Evolutionary conservation across 2,113 vertebrate species (phyloP), one percentile per base, ranked within the genome.

Genomic region (Eurypyga helias): DNA sequence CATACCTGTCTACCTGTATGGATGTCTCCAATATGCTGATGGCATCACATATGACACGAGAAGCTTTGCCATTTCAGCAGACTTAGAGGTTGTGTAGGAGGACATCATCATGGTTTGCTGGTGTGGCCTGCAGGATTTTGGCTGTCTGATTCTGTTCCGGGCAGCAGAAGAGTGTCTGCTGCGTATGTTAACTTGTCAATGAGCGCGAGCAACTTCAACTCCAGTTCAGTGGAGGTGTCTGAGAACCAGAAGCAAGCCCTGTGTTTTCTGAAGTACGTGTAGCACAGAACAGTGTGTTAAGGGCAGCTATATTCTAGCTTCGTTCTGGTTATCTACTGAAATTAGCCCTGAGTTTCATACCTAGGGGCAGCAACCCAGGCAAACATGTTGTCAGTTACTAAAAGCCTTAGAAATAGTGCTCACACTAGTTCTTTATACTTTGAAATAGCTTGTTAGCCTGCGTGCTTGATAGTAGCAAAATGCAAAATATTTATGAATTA

Each of bases 341-440:
- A 36, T n/a, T 29, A 73, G 10, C 26, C 54, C 36, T 19, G 29
- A 45, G 46, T 29, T 89, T 85, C n/a, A 9, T 26, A 64, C 16
- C 9, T 36, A 7, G 29, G 10, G 9, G 5, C 17, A 45, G 24
- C 33, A 58, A 33, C 31, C 21, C 17, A 36, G 48, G 21, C 49
- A 55, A 0, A 0, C 2, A 1, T 21, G 4, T 34, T 46, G 46
- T 51, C 19, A 38, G 24, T 34, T 31, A 75, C 45, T 49, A 17
- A 70, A 55, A 71, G 57, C 51, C 34, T 45, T 34, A 45, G 38
- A 65, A 79, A 45, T 26, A 24, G 43, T 13, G 28, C 45, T 71
- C 11, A 10, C 8, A 6, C 16, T 51, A n/a, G 28, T 52, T 76
- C 58, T 70, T 91, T 28, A 6, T n/a, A 36, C 12, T 77, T 25